Base-by-base conservation (phyloP, 2,113 vertebrate genomes). In the Acrocephalus arundinaceus region DNA sequence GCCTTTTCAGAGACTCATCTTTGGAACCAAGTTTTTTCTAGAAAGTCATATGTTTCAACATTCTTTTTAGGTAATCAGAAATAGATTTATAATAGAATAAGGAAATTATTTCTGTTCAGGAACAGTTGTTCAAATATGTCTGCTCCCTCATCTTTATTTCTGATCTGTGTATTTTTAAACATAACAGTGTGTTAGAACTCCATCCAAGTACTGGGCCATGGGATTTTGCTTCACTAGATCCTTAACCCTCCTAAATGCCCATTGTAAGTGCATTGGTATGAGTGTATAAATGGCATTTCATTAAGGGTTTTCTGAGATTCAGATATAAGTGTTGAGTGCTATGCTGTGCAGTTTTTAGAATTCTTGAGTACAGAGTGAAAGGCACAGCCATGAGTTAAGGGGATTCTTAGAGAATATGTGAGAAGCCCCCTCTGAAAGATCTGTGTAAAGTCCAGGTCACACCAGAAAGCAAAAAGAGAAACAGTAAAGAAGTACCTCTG, bases 1-100 rank as follows among this genome's bases (percentile, higher is more conserved):
- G 94, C 58, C 55, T 90, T 96, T 95, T 96, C 90, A 93, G 96
- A 81, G 93, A 78, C 77, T 94, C 94, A 86, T 97, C 92, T 95
- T 85, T 92, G 91, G 82, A 94, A 96, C 70, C 51, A 66, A 68
- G 35, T 91, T 97, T 95, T 96, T 94, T 97, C 96, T 95, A 96
- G 89, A 89, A 96, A 85, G 79, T 65, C 81, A 94, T 76, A 55
- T 92, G 87, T 97, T 97, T 97, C 88, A 94, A 88, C 86, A 79
- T 97, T 84, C 74, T 94, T 96, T 88, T 82, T 87, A 95, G 83
- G 84, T 90, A 87, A 87, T 95, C 89, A 96, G 87, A 96, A 93
- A 96, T 96, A 84, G 81, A 93, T 95, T 96, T 95, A 62, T 89
- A 95, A 95, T 74, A 86, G 85, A 96, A 93, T 94, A 86, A 95